Evolutionary conservation across 2,888 invertebrate species (phyloP), one percentile per base, ranked within the genome.

Genomic region (Morpho helenor): DNA sequence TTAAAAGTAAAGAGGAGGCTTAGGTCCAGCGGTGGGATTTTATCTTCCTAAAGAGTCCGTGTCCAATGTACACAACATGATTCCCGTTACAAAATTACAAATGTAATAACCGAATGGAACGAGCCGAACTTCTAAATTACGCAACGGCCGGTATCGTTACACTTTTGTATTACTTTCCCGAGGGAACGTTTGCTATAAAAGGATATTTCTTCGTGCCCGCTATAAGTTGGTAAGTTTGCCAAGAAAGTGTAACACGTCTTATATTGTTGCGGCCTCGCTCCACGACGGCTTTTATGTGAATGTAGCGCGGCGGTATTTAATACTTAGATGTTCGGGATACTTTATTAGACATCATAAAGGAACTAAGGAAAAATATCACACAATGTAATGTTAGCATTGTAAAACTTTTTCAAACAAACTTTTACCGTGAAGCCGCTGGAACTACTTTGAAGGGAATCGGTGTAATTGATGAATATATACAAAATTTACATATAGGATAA

Each of bases 61-160:
- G 1, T 3, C 31, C 31, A 31, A 31, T 5, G 31, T 31, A 31
- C 31, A 31, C 31, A 31, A 31, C 54, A 49, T 55, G 56, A 60
- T 57, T 62, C 62, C 59, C 62, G 58, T 66, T 60, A 65, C 58
- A 65, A 67, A 62, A 68, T 66, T 63, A 64, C 63, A 61, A 63
- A 62, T 65, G 57, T 63, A 67, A 66, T 65, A 67, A 62, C 60
- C 50, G 62, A 61, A 64, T 60, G 60, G 61, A 63, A 63, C 57
- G 61, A 60, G 57, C 49, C 57, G 31, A 64, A 63, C 53, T 62
- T 67, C 55, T 52, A 60, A 67, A 57, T 66, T 62, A 62, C 62
- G 65, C 63, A 58, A 57, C 58, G 58, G 57, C 54, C 61, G 52
- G 56, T 65, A 66, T 68, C 64, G 66, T 65, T 63, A 64, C 55